These are phyloP conservation scores for Geodia barretti DNA, from an alignment of 37 sponge, comb jelly and placozoan genomes.

Conservation along the genomic window DNA sequence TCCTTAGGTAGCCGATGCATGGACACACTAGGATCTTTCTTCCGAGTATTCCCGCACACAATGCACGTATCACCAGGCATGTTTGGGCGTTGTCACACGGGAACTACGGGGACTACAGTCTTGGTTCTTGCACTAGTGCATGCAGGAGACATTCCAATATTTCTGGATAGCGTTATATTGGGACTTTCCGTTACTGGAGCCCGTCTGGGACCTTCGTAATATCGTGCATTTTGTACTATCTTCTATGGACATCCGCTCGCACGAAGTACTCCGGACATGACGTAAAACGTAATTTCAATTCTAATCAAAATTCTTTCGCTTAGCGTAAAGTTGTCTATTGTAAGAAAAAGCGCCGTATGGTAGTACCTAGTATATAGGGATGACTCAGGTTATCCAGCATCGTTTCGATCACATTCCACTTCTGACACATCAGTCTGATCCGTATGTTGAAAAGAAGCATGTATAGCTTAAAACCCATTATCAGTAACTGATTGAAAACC, in stretches of 20 bases:
- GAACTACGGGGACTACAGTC: neutral
- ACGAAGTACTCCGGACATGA: neutral
- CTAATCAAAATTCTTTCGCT: neutral
- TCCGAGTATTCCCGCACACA: slow-evolving; percentile 6
- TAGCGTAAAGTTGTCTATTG: neutral
- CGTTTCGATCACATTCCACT: too few species aligned
- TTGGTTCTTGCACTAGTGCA: slow-evolving; percentile 1
- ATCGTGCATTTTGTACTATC: neutral
- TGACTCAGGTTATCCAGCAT: too few species aligned
- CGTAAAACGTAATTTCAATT: neutral
- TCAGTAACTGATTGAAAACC: too few species aligned
- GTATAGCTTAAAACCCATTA: too few species aligned
- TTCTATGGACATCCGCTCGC: neutral
- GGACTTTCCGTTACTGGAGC: neutral
- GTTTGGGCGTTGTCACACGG: neutral
- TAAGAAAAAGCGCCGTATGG: too few species aligned
- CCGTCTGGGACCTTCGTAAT: neutral
- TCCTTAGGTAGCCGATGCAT: slow-evolving; percentile 25
- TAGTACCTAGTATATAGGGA: too few species aligned
- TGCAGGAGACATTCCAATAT: neutral
- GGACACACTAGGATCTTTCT: slow-evolving; percentile 7
- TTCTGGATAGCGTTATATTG: neutral
- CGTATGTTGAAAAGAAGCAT: too few species aligned
- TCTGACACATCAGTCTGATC: too few species aligned
- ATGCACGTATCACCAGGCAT: slow-evolving; percentile 40